Base-by-base conservation (phyloP, 2,888 invertebrate genomes). In the Mythimna vitellina region DNA sequence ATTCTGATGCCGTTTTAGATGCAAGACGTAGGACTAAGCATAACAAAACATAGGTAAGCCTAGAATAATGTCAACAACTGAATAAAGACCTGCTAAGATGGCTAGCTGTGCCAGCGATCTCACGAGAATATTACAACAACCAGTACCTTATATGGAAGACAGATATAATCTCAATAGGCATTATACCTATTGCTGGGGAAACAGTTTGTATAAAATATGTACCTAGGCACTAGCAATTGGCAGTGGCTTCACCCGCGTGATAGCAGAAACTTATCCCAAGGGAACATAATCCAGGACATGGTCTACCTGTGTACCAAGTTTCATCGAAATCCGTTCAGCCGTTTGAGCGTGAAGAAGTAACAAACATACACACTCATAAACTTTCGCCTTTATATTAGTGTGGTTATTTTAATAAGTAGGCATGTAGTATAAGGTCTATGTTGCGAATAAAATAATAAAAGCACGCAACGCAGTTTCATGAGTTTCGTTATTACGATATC, bases 81-180 rank as follows among this genome's bases (percentile, higher is more conserved):
- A 51, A 22, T 56, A n/a, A 6, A 51, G 14, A n/a, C n/a, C 8
- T 6, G 6, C 32, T 22, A 35, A 9, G 20, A 54, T 51, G n/a
- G 5, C 7, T 17, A 20, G 5, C 20, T 20, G 8, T 20, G 20
- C 17, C 49, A 20, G 22, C 12, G 14, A 58, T 35, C 62, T 51
- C 17, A n/a, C 29, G 25, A 35, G 3, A 51, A 62, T 53, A 54
- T 7, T 29, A 32, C 25, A 42, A 25, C 32, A 42, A 38, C 46
- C 29, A 29, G 29, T 1, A n/a, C 72, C 62, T 46, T 75, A 17
- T 58, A 58, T 75, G 57, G 51, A 58, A 38, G 10, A 29, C n/a
- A 57, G 71, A 78, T 75, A 46, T 63, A 22, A 75, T 78, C 74
- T 53, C 14, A 54, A 20, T 54, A 29, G 69, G 10, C 49, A 54